These are phyloP conservation scores for Rallus crepitans DNA, from an alignment of 2,797 vertebrate genomes.

Conservation along the genomic window DNA sequence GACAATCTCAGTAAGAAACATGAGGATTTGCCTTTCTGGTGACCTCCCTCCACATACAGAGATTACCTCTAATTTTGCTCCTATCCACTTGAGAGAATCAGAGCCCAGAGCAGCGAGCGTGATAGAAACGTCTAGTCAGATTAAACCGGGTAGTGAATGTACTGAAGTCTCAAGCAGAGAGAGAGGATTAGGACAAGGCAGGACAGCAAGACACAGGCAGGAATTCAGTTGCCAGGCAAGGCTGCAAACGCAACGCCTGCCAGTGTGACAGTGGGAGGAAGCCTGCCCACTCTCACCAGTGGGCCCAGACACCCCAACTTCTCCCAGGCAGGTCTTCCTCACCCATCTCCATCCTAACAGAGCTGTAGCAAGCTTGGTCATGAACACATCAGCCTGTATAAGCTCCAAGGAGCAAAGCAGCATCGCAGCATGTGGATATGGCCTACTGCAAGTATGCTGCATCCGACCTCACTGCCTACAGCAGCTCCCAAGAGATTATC, in stretches of 20 bases:
- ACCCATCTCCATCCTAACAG: neutral
- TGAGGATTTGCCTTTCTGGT: neutral
- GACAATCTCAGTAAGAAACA: neutral
- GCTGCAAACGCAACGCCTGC: neutral
- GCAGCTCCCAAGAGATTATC: neutral
- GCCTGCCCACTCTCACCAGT: neutral
- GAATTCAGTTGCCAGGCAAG: neutral
- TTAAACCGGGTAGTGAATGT: slow-evolving; percentile 3
- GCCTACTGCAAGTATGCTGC: neutral
- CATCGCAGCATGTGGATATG: neutral
- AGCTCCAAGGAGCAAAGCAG: neutral
- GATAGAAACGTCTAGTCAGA: neutral
- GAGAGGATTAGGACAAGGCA: slow-evolving; percentile 20
- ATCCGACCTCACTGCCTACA: neutral
- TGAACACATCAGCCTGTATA: neutral
- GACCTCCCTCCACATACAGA: neutral
- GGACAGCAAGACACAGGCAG: neutral
- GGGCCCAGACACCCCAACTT: neutral
- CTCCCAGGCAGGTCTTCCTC: neutral
- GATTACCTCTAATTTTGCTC: slow-evolving; percentile 27
- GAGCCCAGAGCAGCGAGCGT: neutral
- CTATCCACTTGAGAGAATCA: neutral
- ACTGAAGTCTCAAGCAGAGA: slow-evolving; percentile 4
- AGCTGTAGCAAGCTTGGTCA: neutral
- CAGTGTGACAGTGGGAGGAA: neutral